Evolutionary conservation across 1,140 invertebrate species (phyloP).

Genomic region (Globodera ellingtonae): DNA sequence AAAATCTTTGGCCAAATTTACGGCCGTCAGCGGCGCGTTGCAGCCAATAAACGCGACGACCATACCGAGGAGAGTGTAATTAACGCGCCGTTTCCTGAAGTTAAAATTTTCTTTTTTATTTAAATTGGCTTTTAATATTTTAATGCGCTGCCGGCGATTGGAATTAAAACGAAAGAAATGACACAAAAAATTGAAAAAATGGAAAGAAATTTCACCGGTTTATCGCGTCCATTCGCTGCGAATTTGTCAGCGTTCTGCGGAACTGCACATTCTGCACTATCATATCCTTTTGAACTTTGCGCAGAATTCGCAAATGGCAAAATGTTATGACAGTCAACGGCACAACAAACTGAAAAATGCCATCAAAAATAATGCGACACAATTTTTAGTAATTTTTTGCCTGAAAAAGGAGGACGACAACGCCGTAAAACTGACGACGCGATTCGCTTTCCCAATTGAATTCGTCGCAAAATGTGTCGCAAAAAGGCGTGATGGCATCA

Average conservation of each 20-base stretch:
- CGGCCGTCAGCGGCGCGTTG: conserved; percentile 55
- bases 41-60: conserved; percentile 54
- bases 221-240: conserved; percentile 56
- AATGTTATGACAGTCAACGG: conserved; percentile 59
- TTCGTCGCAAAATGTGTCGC: conserved; percentile 60
- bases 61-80: conserved; percentile 61
- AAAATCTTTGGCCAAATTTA: conserved; percentile 59
- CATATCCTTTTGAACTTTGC: conserved; percentile 57
- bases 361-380: not conserved
- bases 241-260: conserved; percentile 46
- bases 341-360: conserved; percentile 51
- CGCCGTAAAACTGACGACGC: conserved; percentile 49
- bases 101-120: conserved; percentile 21
- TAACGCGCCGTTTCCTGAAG: conserved; percentile 50
- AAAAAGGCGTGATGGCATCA: conserved; percentile 48
- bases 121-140: not conserved
- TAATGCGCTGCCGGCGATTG: not conserved
- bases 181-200: not conserved
- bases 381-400: not conserved
- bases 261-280: conserved; percentile 61
- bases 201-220: conserved; percentile 26
- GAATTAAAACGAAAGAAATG: too few species aligned
- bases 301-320: conserved; percentile 56
- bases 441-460: conserved; percentile 54
- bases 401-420: conserved; percentile 56